Conservation (phyloP, 2,797 vertebrate species). For the Sternotherus odoratus region DNA sequence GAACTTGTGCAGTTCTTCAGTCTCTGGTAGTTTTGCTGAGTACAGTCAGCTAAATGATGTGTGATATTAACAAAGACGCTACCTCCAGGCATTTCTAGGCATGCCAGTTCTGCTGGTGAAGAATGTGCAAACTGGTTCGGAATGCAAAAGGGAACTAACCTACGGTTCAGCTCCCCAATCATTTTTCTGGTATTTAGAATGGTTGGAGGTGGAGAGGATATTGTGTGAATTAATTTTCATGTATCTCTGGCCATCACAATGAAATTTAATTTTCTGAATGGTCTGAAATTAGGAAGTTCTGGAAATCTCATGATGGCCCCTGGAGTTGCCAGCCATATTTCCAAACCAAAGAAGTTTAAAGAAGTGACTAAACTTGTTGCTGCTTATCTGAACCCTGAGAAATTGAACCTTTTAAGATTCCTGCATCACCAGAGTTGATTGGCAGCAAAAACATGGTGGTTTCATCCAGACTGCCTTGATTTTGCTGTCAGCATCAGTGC, state of each 20-base stretch:
- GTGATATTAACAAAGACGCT: not conserved
- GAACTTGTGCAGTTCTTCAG: constrained; percentile 20
- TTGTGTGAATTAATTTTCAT: not conserved
- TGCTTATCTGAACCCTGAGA: not conserved
- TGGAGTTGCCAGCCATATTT: not conserved
- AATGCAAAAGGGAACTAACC: not conserved
- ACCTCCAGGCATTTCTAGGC: not conserved
- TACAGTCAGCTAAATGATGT: not conserved
- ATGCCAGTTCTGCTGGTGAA: not conserved
- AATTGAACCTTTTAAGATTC: not conserved
- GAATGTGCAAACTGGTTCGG: not conserved
- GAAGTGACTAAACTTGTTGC: not conserved
- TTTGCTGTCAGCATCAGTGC: not conserved
- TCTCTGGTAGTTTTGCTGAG: not conserved
- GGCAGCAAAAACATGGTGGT: not conserved
- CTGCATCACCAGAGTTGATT: not conserved
- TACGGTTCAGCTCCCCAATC: not conserved
- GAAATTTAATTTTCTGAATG: not conserved
- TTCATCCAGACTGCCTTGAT: not conserved
- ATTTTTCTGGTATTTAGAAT: not conserved
- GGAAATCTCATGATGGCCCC: not conserved
- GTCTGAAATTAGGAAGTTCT: not conserved
- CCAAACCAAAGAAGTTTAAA: not conserved
- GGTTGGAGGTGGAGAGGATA: not conserved
- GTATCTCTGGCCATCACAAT: not conserved